Evolutionary conservation across 2,113 vertebrate species (phyloP), one percentile per base, ranked within the genome.

Genomic region (Forbesichthys papilliferus): DNA sequence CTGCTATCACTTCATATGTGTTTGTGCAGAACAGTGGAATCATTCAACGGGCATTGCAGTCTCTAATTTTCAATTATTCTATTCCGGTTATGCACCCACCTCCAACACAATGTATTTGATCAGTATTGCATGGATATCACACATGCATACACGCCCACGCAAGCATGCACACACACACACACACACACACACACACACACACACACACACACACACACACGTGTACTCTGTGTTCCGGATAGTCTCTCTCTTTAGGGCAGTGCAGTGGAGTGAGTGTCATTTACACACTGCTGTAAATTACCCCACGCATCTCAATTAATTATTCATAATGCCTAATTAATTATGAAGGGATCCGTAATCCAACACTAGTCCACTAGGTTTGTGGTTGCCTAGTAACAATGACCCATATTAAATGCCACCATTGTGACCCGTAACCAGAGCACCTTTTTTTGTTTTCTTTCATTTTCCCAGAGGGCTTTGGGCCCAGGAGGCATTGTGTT

Each of bases 301-400:
- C 86, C 87, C 86, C 84, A 87, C 76, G 87, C 87, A 87, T 78
- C 58, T 59, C 76, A 78, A 86, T 93, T 84, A 90, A 91, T 91
- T 89, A 93, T 92, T 92, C 87, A 93, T 91, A 85, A 87, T 67
- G 71, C 47, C 68, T 71, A 86, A 91, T 93, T 91, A 91, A 93
- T 93, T 91, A 92, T 93, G 88, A 88, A 93, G 90, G 84, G 59
- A 90, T 88, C 78, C 71, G 92, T 90, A 91, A 93, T 90, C 84
- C 70, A 90, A 92, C 84, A 90, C 91, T 85, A 83, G 87, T 87
- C 85, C 84, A 80, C 78, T 86, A 72, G 34, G 81, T 78, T 88
- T 87, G 75, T 82, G 81, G 91, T 93, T 92, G 90, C 92, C 84
- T 91, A 84, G 92, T 80, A 87, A 93, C 91, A 78, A 7, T 62